Evolutionary conservation across 2,113 vertebrate species (phyloP), one percentile per base, ranked within the genome.

Genomic region (Cardinalis cardinalis): DNA sequence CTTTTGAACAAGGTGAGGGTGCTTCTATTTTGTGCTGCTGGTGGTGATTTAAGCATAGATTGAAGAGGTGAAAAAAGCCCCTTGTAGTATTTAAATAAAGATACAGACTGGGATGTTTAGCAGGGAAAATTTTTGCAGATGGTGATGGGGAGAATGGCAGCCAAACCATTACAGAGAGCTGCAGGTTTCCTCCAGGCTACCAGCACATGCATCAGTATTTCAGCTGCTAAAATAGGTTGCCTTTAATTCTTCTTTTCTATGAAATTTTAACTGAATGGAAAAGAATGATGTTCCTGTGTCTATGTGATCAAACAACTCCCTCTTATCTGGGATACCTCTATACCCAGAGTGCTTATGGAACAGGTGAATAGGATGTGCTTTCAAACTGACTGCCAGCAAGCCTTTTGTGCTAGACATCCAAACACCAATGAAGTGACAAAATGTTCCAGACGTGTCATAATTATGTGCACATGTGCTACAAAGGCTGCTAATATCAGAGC

Each of bases 351-450:
- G 1, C 32, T 60, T 34, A 52, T 7, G 11, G 56, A 24, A 36
- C 14, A 48, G 59, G 53, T 59, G 80, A 77, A 38, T 58, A 46
- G 65, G 60, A 55, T 69, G 36, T 74, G 40, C 88, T 88, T 78
- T 88, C 78, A 81, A n/a, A 32, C 51, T 76, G 87, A 84, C 79
- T 88, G 88, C 85, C 89, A 86, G 38, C 38, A 80, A 89, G 10
- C 83, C 84, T 89, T 78, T 61, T 9, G 21, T 2, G 55, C 84
- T 48, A 93, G 86, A 82, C 58, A 38, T 18, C 72, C 70, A 88
- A 77, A 55, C n/a, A 25, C 72, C 88, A 64, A 43, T 14, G 38
- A 83, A 91, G 72, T 76, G 69, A 87, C 53, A 68, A 60, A 89
- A 81, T 24, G 58, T 95, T 92, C 88, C 87, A 79, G 66, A 78